Conservation (phyloP, 2,888 invertebrate genomes). For the Drosophila anomalipes region DNA sequence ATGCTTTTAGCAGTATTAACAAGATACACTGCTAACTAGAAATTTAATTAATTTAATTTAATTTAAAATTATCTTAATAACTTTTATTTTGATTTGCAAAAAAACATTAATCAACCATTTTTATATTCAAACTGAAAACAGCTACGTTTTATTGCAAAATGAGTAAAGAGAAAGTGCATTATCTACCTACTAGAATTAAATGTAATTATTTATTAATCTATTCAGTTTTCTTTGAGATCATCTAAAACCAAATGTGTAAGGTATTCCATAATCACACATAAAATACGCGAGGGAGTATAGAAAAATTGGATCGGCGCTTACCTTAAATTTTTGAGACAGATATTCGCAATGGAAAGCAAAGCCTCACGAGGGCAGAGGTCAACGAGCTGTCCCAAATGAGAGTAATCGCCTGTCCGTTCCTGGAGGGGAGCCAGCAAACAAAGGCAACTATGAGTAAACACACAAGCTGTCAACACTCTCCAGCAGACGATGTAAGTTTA, state of each 20-base stretch:
- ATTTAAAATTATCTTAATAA: background rate
- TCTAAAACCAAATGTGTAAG: background rate
- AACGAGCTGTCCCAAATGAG: constrained; percentile 12
- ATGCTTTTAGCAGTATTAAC: background rate
- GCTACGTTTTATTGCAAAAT: too few species aligned
- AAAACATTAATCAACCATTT: background rate
- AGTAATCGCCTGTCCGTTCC: background rate
- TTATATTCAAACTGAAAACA: background rate
- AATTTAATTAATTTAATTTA: background rate
- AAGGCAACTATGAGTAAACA: constrained; percentile 35
- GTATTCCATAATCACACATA: background rate
- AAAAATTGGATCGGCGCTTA: background rate
- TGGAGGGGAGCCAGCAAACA: constrained; percentile 10
- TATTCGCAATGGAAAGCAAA: background rate
- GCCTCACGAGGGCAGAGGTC: constrained; percentile 3
- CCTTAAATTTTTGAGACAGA: background rate
- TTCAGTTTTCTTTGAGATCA: background rate
- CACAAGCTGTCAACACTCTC: constrained; percentile 54
- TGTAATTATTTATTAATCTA: background rate
- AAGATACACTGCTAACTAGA: background rate
- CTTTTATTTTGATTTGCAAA: background rate
- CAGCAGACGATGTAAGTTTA: constrained; percentile 19
- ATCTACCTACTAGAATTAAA: background rate
- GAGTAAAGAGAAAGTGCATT: too few species aligned
- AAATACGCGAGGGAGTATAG: background rate